Conservation (phyloP, 2,797 vertebrate genomes). For the Telmatherina bonti region DNA sequence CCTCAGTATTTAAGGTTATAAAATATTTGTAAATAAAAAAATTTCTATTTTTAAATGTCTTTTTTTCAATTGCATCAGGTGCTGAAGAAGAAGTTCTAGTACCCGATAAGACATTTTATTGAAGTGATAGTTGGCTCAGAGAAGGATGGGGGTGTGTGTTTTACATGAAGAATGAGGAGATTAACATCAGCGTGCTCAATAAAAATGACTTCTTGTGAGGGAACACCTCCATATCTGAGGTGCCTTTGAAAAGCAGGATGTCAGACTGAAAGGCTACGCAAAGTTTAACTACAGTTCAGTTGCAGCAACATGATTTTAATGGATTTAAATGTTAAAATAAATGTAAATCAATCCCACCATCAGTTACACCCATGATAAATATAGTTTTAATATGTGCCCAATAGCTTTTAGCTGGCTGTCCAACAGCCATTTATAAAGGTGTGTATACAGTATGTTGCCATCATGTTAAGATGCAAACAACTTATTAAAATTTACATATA, state of each 20-base stretch:
- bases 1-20: constrained; percentile 70
- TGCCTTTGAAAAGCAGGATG: constrained; percentile 31
- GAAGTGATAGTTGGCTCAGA: background rate
- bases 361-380: no score
- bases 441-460: no score
- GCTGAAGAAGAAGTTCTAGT: background rate
- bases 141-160: background rate
- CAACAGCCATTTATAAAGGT: no score
- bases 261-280: background rate
- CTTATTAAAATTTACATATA: background rate
- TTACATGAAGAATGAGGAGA: background rate
- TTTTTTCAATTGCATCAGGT: background rate
- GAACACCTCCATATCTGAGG: constrained; percentile 39
- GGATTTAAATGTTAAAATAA: background rate
- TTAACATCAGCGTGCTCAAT: background rate
- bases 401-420: no score
- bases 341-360: no score
- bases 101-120: background rate
- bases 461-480: background rate
- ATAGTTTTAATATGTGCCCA: no score
- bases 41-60: constrained; percentile 59
- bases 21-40: constrained; percentile 74
- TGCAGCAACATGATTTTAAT: background rate
- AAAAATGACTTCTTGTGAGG: background rate
- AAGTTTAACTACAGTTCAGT: constrained; percentile 6